A percentile compares a stretch with the other conserved stretches of the same genome.
These are phyloP conservation scores for Orthonyx spaldingii DNA, from an alignment of 2,113 vertebrate species.

Conservation along the genomic window DNA sequence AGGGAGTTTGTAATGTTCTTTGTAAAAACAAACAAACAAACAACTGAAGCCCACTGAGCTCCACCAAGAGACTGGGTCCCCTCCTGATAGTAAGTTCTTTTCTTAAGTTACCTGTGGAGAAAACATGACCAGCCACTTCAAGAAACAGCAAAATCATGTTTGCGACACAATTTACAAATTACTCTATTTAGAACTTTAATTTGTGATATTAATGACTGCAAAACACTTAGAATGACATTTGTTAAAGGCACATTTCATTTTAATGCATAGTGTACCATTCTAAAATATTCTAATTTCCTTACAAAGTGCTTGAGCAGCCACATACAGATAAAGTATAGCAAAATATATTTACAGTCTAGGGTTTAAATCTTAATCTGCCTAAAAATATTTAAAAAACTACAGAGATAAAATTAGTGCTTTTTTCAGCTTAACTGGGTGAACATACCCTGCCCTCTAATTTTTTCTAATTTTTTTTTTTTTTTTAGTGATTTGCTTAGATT, in stretches of 20 bases:
- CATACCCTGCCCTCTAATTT: slow-evolving; percentile 79
- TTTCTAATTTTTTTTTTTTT: neutral
- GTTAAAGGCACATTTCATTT: slow-evolving; percentile 83
- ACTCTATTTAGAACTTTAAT: slow-evolving; percentile 86
- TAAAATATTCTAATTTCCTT: slow-evolving; percentile 80
- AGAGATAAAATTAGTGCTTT: slow-evolving; percentile 94
- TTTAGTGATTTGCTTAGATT: slow-evolving; percentile 78
- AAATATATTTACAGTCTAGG: slow-evolving; percentile 91
- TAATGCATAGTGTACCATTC: slow-evolving; percentile 90
- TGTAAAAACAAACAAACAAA: neutral
- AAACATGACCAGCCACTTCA: neutral
- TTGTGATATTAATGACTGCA: slow-evolving; percentile 87
- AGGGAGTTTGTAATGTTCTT: neutral
- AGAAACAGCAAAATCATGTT: slow-evolving; percentile 57
- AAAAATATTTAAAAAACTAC: slow-evolving; percentile 84
- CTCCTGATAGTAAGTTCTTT: neutral
- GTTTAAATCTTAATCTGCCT: slow-evolving; percentile 85
- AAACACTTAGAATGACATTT: slow-evolving; percentile 79
- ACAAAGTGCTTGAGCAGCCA: slow-evolving; percentile 89
- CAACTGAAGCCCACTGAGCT: neutral
- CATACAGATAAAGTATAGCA: slow-evolving; percentile 83
- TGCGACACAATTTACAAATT: slow-evolving; percentile 73
- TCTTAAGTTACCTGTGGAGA: neutral
- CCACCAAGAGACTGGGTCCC: neutral
- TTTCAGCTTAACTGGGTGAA: slow-evolving; percentile 88